Evolutionary conservation across 2,888 invertebrate species (phyloP).

Genomic region (Heliothis peltigera): DNA sequence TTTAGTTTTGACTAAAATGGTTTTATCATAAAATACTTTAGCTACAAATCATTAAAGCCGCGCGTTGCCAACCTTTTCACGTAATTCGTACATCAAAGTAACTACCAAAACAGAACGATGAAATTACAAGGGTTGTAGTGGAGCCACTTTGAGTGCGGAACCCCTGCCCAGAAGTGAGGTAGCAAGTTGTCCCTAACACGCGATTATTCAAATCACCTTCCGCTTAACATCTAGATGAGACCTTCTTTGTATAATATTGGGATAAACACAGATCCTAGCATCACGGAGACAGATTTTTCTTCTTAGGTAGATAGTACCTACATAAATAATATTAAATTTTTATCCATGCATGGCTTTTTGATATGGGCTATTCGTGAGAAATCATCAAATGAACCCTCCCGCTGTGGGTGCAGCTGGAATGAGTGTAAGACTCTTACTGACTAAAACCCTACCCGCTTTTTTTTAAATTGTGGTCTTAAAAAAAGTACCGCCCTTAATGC

Average conservation of each 20-base stretch:
- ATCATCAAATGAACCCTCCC: no score
- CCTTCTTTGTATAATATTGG: constrained; percentile 9
- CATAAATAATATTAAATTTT: no score
- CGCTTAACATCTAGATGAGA: constrained; percentile 33
- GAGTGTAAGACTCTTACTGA: no score
- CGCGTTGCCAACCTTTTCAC: not conserved
- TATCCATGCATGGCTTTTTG: no score
- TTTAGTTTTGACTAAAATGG: no score
- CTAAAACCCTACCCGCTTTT: no score
- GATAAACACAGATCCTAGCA: constrained; percentile 14
- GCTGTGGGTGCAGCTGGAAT: no score
- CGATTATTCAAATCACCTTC: constrained; percentile 52
- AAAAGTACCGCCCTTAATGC: no score
- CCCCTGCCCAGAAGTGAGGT: constrained; percentile 1
- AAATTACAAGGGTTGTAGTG: constrained; percentile 1
- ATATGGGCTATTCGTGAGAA: no score
- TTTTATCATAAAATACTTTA: no score
- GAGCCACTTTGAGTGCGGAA: not conserved
- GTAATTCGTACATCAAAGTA: not conserved
- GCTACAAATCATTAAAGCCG: no score
- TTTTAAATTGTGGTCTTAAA: no score
- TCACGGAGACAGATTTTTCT: not conserved
- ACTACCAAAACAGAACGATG: not conserved
- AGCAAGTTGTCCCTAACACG: constrained; percentile 15
- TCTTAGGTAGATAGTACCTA: not conserved